Base-by-base conservation (phyloP, 2,113 vertebrate genomes). In the Thamnaconus septentrionalis region DNA sequence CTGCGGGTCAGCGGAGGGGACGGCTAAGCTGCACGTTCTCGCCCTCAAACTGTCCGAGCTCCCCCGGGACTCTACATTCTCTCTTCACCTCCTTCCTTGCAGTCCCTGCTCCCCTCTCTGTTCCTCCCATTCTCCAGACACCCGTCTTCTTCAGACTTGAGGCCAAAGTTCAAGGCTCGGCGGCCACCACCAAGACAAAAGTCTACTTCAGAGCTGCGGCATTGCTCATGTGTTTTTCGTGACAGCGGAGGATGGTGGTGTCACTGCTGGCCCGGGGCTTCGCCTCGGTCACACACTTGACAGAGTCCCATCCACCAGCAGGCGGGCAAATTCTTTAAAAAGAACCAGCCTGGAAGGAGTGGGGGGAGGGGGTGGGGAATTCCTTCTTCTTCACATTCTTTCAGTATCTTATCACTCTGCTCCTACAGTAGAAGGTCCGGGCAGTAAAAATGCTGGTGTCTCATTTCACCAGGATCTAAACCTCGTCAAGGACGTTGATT, bases 91-190 rank as follows among this genome's bases (percentile, higher is more conserved):
- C 59, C 61, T 70, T 70, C 68, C 55, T 60, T 9, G 52, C 39
- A 41, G 5, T 44, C 53, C 44, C 48, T 45, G 7, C 40, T 31
- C 39, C 42, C 18, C 50, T 46, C 42, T 64, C 62, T 70, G 50
- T 73, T 75, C 70, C 47, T 56, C 51, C 56, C 66, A 65, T 70
- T 73, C 69, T 75, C 74, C 73, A 86, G 78, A 86, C 82, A 77
- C 75, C 70, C 82, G 41, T 71, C 64, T 47, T 84, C 82, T 81
- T 68, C 75, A 82, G 66, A 59, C 69, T 5, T 31, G 66, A 61
- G 85, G 85, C 85, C 85, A 83, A 62, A 71, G 85, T 60, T 88
- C 85, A 83, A 71, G 66, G 53, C 78, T 69, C 56, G 75, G 76
- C 66, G 7, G 67, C 61, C 60, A 56, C 57, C 61, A 63, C 65